Evolutionary conservation across 2,113 vertebrate species (phyloP).

Genomic region (Toxotes chatareus): DNA sequence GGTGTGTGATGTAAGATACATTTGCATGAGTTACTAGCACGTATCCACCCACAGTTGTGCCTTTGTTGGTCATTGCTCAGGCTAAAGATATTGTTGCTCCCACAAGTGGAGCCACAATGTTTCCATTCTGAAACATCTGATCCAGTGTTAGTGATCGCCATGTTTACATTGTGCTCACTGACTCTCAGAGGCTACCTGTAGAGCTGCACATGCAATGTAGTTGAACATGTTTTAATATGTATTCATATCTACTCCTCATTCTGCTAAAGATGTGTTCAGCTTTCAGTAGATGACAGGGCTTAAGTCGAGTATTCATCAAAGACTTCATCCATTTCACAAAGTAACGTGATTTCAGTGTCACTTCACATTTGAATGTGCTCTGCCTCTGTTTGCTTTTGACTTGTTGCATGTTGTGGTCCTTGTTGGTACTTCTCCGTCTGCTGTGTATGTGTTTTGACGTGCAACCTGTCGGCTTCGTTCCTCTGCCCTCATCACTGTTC

Average conservation of each 20-base stretch:
- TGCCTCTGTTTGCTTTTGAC: constrained; percentile 48
- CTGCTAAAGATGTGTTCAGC: constrained; percentile 31
- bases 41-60: constrained; percentile 68
- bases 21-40: constrained; percentile 81
- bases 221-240: constrained; percentile 17
- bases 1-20: constrained; percentile 76
- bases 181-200: constrained; percentile 11
- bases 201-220: neutral
- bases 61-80: constrained; percentile 66
- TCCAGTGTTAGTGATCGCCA: constrained; percentile 20
- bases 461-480: constrained; percentile 23
- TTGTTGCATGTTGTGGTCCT: constrained; percentile 70
- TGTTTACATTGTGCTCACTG: constrained; percentile 51
- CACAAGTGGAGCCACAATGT: constrained; percentile 46
- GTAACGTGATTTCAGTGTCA: constrained; percentile 56
- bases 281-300: constrained; percentile 4
- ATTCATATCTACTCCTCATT: constrained; percentile 4
- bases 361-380: constrained; percentile 60
- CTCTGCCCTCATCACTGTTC: neutral
- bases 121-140: constrained; percentile 62
- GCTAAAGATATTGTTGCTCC: constrained; percentile 37
- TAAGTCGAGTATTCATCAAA: constrained; percentile 13
- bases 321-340: constrained; percentile 59
- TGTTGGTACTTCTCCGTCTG: constrained; percentile 26
- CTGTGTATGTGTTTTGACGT: constrained; percentile 14